Percentiles rank a stretch among this genome's conserved stretches.
Conservation (phyloP, 2,113 vertebrate species). For the Furnarius figulus region DNA sequence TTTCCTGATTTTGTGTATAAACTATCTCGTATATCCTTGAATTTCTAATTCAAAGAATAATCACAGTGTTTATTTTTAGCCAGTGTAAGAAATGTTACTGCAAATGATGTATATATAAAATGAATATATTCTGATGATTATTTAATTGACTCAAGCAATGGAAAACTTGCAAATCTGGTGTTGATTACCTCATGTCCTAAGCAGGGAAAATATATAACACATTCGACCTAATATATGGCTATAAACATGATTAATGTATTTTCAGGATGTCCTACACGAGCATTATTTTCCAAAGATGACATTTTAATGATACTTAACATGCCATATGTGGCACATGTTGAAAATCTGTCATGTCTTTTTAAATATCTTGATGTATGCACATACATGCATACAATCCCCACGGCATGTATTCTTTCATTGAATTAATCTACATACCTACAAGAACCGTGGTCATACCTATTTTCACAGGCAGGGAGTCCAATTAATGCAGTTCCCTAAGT, state of each 20-base stretch:
- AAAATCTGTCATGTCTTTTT: neutral
- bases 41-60: neutral
- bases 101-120: neutral
- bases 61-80: neutral
- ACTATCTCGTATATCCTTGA: neutral
- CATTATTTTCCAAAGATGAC: neutral
- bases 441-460: neutral
- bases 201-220: constrained; percentile 5
- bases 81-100: neutral
- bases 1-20: neutral
- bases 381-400: neutral
- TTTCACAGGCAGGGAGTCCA: neutral
- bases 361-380: neutral
- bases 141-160: constrained; percentile 1
- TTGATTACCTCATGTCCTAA: constrained; percentile 5
- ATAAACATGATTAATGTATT: constrained; percentile 14
- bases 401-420: neutral
- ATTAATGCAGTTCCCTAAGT: neutral
- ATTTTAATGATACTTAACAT: neutral
- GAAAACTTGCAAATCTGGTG: constrained; percentile 8
- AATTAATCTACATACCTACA: neutral
- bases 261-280: neutral
- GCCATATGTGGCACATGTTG: neutral
- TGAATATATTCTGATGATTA: neutral
- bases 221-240: neutral